Percentiles rank a stretch among this genome's conserved stretches.
phyloP scores from a whole-genome alignment of 2,888 invertebrate species.

The Odontocerum albicorne region DNA sequence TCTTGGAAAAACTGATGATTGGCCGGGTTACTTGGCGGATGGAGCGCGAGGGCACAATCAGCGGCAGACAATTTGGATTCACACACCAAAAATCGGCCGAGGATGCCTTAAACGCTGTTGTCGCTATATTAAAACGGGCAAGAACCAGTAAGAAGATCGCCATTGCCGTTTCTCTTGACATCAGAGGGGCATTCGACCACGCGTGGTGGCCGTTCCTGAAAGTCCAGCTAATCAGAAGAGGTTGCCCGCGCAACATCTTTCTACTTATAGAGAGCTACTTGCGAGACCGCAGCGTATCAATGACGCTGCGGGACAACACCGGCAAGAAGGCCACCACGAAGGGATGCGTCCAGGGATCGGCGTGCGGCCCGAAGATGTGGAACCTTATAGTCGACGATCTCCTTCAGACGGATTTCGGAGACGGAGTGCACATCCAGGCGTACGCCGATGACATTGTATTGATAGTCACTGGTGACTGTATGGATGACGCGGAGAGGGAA shows the following conservation, averaged over 20 bases:
- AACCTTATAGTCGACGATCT: not conserved
- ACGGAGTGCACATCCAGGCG: not conserved
- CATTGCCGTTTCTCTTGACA: constrained; percentile 1
- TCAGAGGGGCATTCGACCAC: constrained; percentile 9
- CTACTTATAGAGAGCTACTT: not conserved
- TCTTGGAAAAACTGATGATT: no score
- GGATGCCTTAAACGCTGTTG: not conserved
- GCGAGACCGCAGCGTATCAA: not conserved
- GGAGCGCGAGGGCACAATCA: no score
- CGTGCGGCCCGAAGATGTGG: not conserved
- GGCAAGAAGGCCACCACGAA: not conserved
- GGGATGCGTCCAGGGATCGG: constrained; percentile 8
- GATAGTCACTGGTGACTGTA: not conserved
- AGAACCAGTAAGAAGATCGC: not conserved
- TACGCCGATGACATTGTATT: constrained; percentile 2
- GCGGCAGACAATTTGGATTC: constrained; percentile 3
- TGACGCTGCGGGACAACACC: not conserved
- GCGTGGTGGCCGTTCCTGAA: constrained; percentile 6
- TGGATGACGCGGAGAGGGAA: no score
- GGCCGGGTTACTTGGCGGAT: no score
- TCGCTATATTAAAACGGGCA: not conserved
- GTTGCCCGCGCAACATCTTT: not conserved
- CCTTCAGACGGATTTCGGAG: not conserved
- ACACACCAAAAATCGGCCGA: not conserved
- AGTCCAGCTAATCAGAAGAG: not conserved